Conservation (phyloP, 2,113 vertebrate species). For the Grallaria varia region DNA sequence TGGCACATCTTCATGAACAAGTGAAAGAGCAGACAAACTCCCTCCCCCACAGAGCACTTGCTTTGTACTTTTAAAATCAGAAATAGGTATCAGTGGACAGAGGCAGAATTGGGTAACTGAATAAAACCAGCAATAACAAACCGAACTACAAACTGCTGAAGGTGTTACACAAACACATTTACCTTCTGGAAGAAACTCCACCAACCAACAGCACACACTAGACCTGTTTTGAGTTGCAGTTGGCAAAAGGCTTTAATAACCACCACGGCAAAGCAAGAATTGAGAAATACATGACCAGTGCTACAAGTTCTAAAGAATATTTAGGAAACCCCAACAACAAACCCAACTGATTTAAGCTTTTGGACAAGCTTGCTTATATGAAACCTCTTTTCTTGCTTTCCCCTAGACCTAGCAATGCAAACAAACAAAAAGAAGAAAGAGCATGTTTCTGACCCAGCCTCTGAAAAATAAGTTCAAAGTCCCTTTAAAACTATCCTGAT, state of each 20-base stretch:
- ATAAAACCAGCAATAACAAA: neutral
- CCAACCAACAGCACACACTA: neutral
- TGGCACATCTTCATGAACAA: neutral
- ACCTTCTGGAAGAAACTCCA: neutral
- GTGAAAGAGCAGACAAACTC: neutral
- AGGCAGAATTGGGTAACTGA: neutral
- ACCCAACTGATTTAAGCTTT: neutral
- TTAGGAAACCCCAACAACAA: neutral
- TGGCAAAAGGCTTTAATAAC: neutral
- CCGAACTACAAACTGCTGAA: neutral
- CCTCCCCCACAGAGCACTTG: neutral
- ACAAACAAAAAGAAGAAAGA: neutral
- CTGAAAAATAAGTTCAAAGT: constrained; percentile 8
- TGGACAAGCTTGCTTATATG: neutral
- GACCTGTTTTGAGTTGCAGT: neutral
- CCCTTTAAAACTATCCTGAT: constrained; percentile 44
- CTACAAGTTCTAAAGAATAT: neutral
- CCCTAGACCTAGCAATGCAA: neutral
- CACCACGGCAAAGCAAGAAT: neutral
- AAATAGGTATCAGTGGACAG: neutral
- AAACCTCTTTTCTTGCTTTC: neutral
- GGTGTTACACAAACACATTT: neutral
- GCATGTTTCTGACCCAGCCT: constrained; percentile 10
- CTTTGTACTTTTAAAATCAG: neutral
- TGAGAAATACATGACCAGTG: neutral